phyloP scores from a whole-genome alignment of 2,888 invertebrate genomes.

The Hylaea fasciaria region DNA sequence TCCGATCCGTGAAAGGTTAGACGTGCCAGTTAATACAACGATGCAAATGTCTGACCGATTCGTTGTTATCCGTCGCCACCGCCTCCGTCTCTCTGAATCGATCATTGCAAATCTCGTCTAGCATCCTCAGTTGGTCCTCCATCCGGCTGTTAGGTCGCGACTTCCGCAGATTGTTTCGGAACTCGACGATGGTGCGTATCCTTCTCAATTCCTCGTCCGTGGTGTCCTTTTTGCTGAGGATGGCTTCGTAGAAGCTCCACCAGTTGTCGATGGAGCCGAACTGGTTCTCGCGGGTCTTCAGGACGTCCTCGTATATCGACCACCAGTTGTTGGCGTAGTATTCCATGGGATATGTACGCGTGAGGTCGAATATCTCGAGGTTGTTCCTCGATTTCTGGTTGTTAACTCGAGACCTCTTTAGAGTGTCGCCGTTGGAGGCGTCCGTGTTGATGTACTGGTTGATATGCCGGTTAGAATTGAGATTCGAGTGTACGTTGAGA shows the following conservation, averaged over 20 bases:
- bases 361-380: slow-evolving; percentile 72
- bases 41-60: slow-evolving; percentile 73
- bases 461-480: slow-evolving; percentile 52
- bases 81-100: slow-evolving; percentile 70
- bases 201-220: slow-evolving; percentile 63
- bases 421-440: slow-evolving; percentile 52
- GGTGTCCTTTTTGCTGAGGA: slow-evolving; percentile 64
- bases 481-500: slow-evolving; percentile 58
- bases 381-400: slow-evolving; percentile 56
- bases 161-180: slow-evolving; percentile 54
- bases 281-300: slow-evolving; percentile 74
- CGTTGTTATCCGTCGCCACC: slow-evolving; percentile 60
- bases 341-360: slow-evolving; percentile 72
- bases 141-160: slow-evolving; percentile 68
- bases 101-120: slow-evolving; percentile 71
- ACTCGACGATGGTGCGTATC: slow-evolving; percentile 61
- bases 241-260: slow-evolving; percentile 79
- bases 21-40: slow-evolving; percentile 41
- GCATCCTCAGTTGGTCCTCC: slow-evolving; percentile 73
- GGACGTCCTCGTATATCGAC: slow-evolving; percentile 76
- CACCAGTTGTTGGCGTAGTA: slow-evolving; percentile 84
- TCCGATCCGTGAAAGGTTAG: slow-evolving; percentile 36
- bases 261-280: slow-evolving; percentile 80
- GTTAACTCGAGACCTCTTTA: slow-evolving; percentile 53
- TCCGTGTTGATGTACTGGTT: slow-evolving; percentile 54